Evolutionary conservation across 2,113 vertebrate genomes (phyloP), one percentile per base, ranked within the genome.

Genomic region (Urocolius indicus): DNA sequence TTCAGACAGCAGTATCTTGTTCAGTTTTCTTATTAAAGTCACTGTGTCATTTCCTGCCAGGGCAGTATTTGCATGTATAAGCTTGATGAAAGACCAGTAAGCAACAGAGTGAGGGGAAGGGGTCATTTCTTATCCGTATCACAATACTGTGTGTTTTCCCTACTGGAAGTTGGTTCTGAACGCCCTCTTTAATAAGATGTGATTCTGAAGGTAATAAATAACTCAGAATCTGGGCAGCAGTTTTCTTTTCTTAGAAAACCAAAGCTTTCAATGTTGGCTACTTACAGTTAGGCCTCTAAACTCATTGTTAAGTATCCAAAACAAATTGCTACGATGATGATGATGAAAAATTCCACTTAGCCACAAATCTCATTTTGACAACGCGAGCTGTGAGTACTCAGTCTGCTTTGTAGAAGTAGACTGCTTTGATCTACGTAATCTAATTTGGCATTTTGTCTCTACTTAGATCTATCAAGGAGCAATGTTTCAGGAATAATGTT

Each of bases 1-100:
- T 79, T 96, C 77, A 97, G 95, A 95, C 91, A 90, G 94, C 94
- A 84, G 93, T 68, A 95, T 66, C 83, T 92, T 57, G 30, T 88
- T 94, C 89, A 95, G 65, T 68, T 94, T 94, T 80, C 78, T 54
- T 82, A 90, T 90, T 95, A 59, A 93, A 96, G 73, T 81, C 90
- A 68, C 54, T 71, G 49, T 75, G 61, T 43, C 13, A 55, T 84
- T 87, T 95, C 75, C 93, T 88, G 81, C 80, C 58, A 58, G 95
- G 91, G 73, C 82, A 74, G 62, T 84, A 63, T 96, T 96, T 97
- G 95, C 84, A 83, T 76, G 59, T 38, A 69, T 74, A 88, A 89
- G 49, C 46, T 77, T 45, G 3, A 38, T 87, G 89, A 73, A 71
- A 92, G 63, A n/a, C 32, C 61, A 43, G 62, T 85, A 83, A 73